Percentiles rank a stretch among this genome's conserved stretches.
phyloP scores from a whole-genome alignment of 2,113 vertebrate genomes.

The Deroptyus accipitrinus region DNA sequence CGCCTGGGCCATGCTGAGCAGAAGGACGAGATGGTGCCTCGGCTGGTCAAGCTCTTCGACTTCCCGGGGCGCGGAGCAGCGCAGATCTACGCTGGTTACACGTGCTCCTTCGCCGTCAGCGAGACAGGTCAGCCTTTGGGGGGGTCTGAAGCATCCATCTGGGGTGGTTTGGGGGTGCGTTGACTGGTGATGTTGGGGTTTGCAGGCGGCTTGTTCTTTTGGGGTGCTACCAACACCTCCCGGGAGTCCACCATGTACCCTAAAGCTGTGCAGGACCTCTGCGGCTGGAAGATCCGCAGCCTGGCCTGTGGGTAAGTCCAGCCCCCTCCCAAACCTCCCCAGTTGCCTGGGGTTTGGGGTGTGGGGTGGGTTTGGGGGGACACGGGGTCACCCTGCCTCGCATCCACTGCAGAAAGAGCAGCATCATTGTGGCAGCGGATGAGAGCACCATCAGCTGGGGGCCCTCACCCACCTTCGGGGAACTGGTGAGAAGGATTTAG shows the following conservation, averaged over 20 bases:
- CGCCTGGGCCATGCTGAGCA: conserved; percentile 92
- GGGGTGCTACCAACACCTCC: conserved; percentile 96
- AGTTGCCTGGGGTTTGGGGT: neutral
- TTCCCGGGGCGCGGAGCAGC: conserved; percentile 89
- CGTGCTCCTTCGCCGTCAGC: conserved; percentile 92
- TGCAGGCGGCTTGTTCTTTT: conserved; percentile 92
- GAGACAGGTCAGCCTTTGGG: conserved; percentile 81
- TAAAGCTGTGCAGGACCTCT: conserved; percentile 93
- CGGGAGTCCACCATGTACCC: conserved; percentile 98
- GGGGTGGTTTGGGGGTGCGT: fast-evolving
- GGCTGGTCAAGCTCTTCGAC: conserved; percentile 94
- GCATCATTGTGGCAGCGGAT: conserved; percentile 91
- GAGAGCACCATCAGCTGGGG: conserved; percentile 98
- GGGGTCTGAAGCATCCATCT: neutral
- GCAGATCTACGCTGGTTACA: conserved; percentile 90
- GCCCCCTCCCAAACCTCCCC: fast-evolving
- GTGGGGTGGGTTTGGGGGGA: fast-evolving
- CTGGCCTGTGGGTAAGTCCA: conserved; percentile 88
- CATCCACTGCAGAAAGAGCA: conserved; percentile 85
- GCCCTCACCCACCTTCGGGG: conserved; percentile 91
- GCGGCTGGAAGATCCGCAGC: conserved; percentile 93
- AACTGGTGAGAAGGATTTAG: conserved; percentile 80
- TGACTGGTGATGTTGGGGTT: fast-evolving
- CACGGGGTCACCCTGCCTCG: neutral
- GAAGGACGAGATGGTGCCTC: conserved; percentile 96